These are phyloP conservation scores for Drosophila pandora DNA, from an alignment of 1,140 invertebrate genomes.

Conservation along the genomic window DNA sequence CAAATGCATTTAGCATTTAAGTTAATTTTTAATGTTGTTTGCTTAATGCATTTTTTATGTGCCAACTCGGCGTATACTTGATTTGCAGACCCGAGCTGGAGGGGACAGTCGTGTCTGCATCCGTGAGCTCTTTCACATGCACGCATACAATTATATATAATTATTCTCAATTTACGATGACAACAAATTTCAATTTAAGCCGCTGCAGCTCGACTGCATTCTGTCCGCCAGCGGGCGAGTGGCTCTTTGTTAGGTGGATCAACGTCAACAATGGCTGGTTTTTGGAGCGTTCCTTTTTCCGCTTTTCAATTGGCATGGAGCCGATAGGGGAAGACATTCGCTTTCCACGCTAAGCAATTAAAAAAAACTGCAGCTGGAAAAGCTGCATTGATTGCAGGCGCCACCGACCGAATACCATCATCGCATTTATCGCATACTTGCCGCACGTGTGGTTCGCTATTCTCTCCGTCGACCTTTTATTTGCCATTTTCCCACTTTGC, in stretches of 20 bases:
- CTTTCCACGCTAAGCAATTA: constrained; percentile 39
- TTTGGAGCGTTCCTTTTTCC: constrained; percentile 15
- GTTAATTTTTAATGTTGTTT: constrained; percentile 78
- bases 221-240: background rate
- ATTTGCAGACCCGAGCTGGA: background rate
- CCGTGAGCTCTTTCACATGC: constrained; percentile 53
- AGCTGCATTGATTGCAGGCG: constrained; percentile 37
- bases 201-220: constrained; percentile 52
- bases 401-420: constrained; percentile 17
- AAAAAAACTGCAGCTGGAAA: constrained; percentile 15
- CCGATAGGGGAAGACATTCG: constrained; percentile 30
- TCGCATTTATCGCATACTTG: constrained; percentile 15
- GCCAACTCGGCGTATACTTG: constrained; percentile 45
- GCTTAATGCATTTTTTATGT: constrained; percentile 76
- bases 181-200: constrained; percentile 78
- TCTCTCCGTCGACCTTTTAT: constrained; percentile 42
- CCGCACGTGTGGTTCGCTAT: constrained; percentile 34
- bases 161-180: constrained; percentile 78
- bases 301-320: constrained; percentile 15
- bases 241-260: constrained; percentile 40
- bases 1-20: constrained; percentile 73
- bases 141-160: constrained; percentile 75
- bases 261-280: constrained; percentile 37
- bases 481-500: constrained; percentile 16
- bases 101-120: background rate